Percentiles rank a stretch among this genome's conserved stretches.
Conservation (phyloP, 35 echinoderm and acorn worm genomes). For the Holothuria glaberrima region DNA sequence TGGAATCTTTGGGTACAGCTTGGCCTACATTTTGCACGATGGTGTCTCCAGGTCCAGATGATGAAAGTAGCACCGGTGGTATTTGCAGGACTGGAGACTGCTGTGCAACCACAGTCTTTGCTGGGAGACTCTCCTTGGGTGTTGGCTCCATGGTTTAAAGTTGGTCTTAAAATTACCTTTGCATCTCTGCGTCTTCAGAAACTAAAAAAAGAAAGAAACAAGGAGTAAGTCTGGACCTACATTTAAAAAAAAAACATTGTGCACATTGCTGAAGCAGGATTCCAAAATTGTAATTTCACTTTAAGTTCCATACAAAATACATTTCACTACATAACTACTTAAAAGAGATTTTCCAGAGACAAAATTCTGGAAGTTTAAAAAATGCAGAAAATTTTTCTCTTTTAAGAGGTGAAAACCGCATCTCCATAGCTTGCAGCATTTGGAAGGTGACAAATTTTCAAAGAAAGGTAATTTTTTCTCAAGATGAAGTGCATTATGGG, state of each 20-base stretch:
- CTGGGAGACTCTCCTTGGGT: conserved; percentile 2
- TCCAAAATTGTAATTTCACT: no score
- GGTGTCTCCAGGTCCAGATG: conserved; percentile 1
- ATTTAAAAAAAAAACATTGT: not conserved
- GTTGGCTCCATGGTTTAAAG: conserved; percentile 4
- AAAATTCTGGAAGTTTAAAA: no score
- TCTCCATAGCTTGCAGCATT: no score
- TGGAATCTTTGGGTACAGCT: not conserved
- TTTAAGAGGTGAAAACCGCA: no score
- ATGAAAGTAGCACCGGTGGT: conserved; percentile 20
- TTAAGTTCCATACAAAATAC: no score
- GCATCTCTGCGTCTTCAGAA: not conserved
- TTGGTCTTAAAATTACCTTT: not conserved
- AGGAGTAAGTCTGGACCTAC: not conserved
- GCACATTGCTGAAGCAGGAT: not conserved
- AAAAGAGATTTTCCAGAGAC: no score
- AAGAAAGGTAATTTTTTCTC: no score
- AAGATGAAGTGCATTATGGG: no score
- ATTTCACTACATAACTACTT: no score
- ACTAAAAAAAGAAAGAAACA: not conserved
- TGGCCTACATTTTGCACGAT: conserved; percentile 14
- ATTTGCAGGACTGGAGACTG: conserved; percentile 17
- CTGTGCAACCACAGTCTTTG: conserved; percentile 17
- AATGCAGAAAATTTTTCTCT: no score
- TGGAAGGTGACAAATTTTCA: no score